These are phyloP conservation scores for Panzeria rudis DNA, from an alignment of 2,888 invertebrate species.

Conservation along the genomic window DNA sequence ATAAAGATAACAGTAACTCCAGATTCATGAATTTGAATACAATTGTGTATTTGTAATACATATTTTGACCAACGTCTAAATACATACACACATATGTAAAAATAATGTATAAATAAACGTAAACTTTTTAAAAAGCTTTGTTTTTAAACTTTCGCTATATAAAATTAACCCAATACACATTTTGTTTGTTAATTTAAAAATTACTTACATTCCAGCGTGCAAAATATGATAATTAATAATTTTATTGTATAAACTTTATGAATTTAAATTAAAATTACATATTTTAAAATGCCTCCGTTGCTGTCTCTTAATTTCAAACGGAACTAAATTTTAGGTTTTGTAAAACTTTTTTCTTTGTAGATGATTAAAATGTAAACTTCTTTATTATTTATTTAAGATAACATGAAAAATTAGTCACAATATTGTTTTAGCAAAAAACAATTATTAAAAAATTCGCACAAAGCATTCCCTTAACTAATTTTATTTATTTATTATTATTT, in stretches of 20 bases:
- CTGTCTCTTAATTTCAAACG: background rate
- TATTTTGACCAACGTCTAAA: too few species aligned
- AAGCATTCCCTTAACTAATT: slow-evolving; percentile 10
- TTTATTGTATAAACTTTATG: slow-evolving; percentile 7
- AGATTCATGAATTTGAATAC: too few species aligned
- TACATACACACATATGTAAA: too few species aligned
- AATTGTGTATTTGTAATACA: too few species aligned
- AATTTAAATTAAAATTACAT: slow-evolving; percentile 9
- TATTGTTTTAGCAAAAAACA: slow-evolving; percentile 56
- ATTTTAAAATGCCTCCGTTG: slow-evolving; percentile 75
- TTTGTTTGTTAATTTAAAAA: slow-evolving; percentile 60
- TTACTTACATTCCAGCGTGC: slow-evolving; percentile 78
- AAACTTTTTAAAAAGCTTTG: too few species aligned
- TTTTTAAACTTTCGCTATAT: too few species aligned
- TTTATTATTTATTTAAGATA: slow-evolving; percentile 40
- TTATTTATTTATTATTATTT: too few species aligned
- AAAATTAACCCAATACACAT: too few species aligned
- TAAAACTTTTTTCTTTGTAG: background rate
- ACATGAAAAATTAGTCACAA: slow-evolving; percentile 67
- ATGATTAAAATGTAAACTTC: background rate
- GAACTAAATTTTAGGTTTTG: background rate
- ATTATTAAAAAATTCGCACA: slow-evolving; percentile 68
- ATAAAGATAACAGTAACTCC: too few species aligned
- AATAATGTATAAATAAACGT: too few species aligned
- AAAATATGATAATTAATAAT: slow-evolving; percentile 64